Evolutionary conservation across 2,888 invertebrate genomes (phyloP).

Genomic region (Meganola albula): DNA sequence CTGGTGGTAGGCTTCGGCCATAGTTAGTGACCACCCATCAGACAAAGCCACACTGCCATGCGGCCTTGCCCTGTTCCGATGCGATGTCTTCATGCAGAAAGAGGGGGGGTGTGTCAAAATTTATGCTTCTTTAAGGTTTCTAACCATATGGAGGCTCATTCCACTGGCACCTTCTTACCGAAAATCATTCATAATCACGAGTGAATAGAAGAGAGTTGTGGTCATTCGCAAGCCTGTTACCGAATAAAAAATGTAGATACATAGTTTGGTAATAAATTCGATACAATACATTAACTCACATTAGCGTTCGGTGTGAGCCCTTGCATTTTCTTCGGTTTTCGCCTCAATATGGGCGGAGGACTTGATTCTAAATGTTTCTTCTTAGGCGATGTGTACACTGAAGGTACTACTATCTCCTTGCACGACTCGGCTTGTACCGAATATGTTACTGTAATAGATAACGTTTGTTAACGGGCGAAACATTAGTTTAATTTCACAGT

Average conservation of each 20-base stretch:
- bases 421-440: constrained; percentile 52
- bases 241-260: not conserved
- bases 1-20: no score
- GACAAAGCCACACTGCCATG: no score
- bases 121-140: no score
- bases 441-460: constrained; percentile 53
- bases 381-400: constrained; percentile 55
- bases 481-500: not conserved
- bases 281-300: constrained; percentile 66
- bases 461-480: not conserved
- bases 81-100: no score
- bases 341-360: constrained; percentile 64
- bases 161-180: no score
- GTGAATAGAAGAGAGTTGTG: no score
- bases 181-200: no score
- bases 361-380: constrained; percentile 43
- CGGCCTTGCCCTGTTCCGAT: no score
- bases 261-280: constrained; percentile 15
- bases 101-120: no score
- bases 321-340: constrained; percentile 40
- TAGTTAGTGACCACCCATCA: no score
- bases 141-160: no score
- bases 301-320: constrained; percentile 36
- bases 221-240: constrained; percentile 55
- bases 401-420: constrained; percentile 52